A percentile compares a stretch with the other conserved stretches of the same genome.
phyloP scores from a whole-genome alignment of 2,888 invertebrate species.

The Plemyria rubiginata region DNA sequence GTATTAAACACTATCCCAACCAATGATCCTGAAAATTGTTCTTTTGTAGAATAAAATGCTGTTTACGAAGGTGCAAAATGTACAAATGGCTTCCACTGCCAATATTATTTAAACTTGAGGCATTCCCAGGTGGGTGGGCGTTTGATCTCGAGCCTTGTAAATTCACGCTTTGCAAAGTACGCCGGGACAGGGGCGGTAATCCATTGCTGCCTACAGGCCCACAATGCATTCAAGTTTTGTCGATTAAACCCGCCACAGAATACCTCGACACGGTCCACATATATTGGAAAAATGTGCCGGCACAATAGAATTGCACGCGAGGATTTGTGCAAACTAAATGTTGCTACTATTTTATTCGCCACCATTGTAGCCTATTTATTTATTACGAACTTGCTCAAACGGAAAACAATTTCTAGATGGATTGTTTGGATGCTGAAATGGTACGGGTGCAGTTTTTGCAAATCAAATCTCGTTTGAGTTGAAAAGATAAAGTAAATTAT shows the following conservation, averaged over 20 bases:
- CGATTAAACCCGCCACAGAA: constrained; percentile 66
- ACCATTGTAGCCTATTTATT: constrained; percentile 42
- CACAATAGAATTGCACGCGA: constrained; percentile 56
- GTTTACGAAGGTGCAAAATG: background rate
- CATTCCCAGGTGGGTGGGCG: constrained; percentile 43
- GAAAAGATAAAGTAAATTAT: too few species aligned
- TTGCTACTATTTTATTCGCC: constrained; percentile 47
- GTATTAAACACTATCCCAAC: background rate
- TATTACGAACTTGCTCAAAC: constrained; percentile 17
- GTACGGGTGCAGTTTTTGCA: constrained; percentile 17
- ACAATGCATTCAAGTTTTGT: constrained; percentile 66
- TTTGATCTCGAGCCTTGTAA: constrained; percentile 53
- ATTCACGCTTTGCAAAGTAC: constrained; percentile 50
- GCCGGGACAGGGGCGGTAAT: constrained; percentile 54
- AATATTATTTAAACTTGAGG: constrained; percentile 40
- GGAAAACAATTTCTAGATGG: constrained; percentile 25
- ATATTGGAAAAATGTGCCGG: constrained; percentile 61
- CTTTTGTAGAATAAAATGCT: background rate
- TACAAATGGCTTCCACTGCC: constrained; percentile 33
- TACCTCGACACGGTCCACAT: constrained; percentile 58
- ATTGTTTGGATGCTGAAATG: constrained; percentile 19
- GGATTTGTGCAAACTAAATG: constrained; percentile 54
- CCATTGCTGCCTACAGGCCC: constrained; percentile 59
- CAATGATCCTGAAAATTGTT: background rate
- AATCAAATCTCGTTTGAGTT: too few species aligned